Conservation (phyloP, 1,140 invertebrate genomes). For the Gyrodactylus salaris region DNA sequence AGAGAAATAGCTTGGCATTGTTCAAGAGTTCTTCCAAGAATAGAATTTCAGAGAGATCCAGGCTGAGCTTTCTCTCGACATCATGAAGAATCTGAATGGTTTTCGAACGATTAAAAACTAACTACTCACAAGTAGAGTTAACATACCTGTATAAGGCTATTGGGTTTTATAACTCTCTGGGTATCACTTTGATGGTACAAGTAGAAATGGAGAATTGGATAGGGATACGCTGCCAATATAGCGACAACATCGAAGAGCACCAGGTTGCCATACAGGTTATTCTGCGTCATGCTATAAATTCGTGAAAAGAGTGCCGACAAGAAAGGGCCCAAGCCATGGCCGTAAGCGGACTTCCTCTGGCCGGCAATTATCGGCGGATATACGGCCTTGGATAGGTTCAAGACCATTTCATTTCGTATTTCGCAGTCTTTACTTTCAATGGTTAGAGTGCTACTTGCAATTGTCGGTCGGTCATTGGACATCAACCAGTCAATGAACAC, state of each 20-base stretch:
- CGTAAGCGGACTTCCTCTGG: not conserved
- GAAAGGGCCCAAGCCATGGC: not conserved
- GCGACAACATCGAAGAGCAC: not conserved
- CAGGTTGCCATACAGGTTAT: not conserved
- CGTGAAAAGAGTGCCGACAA: not conserved
- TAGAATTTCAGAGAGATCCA: not conserved
- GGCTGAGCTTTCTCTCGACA: not conserved
- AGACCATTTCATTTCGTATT: not conserved
- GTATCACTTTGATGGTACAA: not conserved
- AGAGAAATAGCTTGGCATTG: not conserved
- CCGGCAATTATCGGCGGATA: not conserved
- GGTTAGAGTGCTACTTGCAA: not conserved
- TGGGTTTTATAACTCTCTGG: not conserved
- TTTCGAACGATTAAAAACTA: not conserved
- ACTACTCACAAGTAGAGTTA: not conserved
- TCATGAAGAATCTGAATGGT: not conserved
- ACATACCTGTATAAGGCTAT: not conserved
- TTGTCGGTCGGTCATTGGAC: not conserved
- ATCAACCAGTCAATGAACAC: too few relatives aligned
- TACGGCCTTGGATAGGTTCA: not conserved
- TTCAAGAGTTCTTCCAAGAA: not conserved
- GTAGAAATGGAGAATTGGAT: not conserved
- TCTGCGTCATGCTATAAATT: not conserved
- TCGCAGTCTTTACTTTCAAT: not conserved
- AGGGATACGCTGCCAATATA: not conserved